These are phyloP conservation scores for Pseudochirops cupreus DNA, from an alignment of 2,797 vertebrate species.

Conservation along the genomic window DNA sequence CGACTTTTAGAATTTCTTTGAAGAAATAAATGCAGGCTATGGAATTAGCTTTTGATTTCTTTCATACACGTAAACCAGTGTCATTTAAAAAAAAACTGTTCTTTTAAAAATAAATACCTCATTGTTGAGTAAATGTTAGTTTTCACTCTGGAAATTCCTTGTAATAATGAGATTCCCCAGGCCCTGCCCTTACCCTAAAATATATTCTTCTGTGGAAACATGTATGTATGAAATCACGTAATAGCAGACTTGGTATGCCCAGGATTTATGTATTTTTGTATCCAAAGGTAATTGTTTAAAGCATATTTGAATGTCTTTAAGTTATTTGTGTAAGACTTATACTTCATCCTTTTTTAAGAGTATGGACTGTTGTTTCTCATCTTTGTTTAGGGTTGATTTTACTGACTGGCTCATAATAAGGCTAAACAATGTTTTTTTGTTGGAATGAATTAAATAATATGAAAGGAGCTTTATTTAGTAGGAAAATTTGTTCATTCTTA, in stretches of 20 bases:
- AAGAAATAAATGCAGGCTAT: slow-evolving; percentile 49
- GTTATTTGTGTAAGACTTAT: not conserved
- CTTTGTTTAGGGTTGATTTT: not conserved
- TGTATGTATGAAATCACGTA: not conserved
- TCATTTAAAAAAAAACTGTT: slow-evolving; percentile 38
- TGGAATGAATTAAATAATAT: not conserved
- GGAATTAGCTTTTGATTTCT: slow-evolving; percentile 62
- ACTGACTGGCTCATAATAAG: too few species aligned
- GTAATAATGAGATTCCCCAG: not conserved
- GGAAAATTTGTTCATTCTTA: not conserved
- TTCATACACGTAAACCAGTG: not conserved
- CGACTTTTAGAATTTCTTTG: slow-evolving; percentile 43
- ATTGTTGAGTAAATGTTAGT: slow-evolving; percentile 59
- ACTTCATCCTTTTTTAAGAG: not conserved
- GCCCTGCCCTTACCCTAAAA: not conserved
- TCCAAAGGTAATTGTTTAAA: not conserved
- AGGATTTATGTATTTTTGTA: not conserved
- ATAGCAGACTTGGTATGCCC: not conserved
- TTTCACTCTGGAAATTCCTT: not conserved
- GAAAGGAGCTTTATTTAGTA: not conserved
- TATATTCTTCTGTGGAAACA: not conserved
- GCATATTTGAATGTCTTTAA: not conserved
- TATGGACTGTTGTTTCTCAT: not conserved
- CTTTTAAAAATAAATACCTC: slow-evolving; percentile 32
- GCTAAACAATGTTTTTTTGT: too few species aligned